Percentiles rank a stretch among this genome's conserved stretches.
Conservation (phyloP, 2,797 vertebrate genomes). For the Lepilemur septentrionalis region DNA sequence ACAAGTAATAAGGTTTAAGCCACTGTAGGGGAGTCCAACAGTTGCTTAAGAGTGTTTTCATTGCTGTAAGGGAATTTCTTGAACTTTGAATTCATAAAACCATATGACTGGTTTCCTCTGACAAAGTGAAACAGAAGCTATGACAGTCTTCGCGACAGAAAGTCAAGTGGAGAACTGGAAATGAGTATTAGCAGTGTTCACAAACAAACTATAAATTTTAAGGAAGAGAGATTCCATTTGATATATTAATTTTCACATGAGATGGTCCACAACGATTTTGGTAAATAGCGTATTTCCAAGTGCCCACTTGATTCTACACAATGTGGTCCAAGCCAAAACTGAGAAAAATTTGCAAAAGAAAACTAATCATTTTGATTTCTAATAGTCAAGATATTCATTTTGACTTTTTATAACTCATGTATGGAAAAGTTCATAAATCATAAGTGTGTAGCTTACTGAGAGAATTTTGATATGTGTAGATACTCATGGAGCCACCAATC, state of each 20-base stretch:
- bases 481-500: background rate
- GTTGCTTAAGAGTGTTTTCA: background rate
- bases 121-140: background rate
- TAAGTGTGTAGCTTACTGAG: background rate
- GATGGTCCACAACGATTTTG: background rate
- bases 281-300: background rate
- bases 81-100: background rate
- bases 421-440: background rate
- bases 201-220: background rate
- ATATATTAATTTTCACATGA: background rate
- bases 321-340: background rate
- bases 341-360: background rate
- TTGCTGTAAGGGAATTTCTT: background rate
- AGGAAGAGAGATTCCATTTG: background rate
- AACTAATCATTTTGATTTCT: background rate
- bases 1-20: background rate
- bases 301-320: background rate
- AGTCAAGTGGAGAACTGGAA: background rate
- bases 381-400: background rate
- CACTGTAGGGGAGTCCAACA: background rate
- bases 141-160: background rate
- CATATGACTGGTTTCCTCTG: background rate
- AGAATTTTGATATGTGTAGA: background rate
- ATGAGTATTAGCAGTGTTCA: background rate
- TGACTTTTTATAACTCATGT: background rate